Evolutionary conservation across 2,888 invertebrate genomes (phyloP), one percentile per base, ranked within the genome.

Genomic region (Chelonus formosanus): DNA sequence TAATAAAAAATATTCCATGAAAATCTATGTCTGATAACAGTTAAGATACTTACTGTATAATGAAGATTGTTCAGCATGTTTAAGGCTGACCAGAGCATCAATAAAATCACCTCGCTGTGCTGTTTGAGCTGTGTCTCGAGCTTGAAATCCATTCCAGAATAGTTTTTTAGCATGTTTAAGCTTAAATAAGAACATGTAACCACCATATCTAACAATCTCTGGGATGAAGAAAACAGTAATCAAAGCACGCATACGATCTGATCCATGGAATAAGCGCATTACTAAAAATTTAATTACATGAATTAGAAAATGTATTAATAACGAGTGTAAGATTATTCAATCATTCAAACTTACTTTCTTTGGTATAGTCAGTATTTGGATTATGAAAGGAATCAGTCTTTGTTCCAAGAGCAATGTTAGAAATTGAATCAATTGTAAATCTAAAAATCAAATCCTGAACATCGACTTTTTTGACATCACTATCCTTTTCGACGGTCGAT

Each of bases 81-180:
- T 81, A 50, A 82, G 61, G 35, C 77, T 73, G 5, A 81, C 71
- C 1, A 82, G 58, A 3, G 80, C 80, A 60, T 82, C 81, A 47
- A 82, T 79, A 40, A 78, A 79, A 50, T 82, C 81, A 3, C 81
- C 81, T 59, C 80, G 20, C 20, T 20, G 73, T 8, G 77, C 77
- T 4, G 69, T 31, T 2, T 78, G 76, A 7, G 70, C 73, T 43
- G 74, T 71, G 56, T 82, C 80, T 0, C 80, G 76, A 5, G 67
- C 69, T 8, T 78, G 71, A 6, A 82, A 63, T 20, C 78, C 78
- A 20, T 65, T 63, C 80, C 80, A 81, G 58, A 82, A 81, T 3
- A 80, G 68, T 69, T 79, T 80, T 5, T 67, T 74, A 0, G 81
- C 74, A 53, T 79, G 80, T 65, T 70, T 65, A 0, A 77, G 78